Base-by-base conservation (phyloP, 2,888 invertebrate genomes). In the Ryuthela nishihirai region DNA sequence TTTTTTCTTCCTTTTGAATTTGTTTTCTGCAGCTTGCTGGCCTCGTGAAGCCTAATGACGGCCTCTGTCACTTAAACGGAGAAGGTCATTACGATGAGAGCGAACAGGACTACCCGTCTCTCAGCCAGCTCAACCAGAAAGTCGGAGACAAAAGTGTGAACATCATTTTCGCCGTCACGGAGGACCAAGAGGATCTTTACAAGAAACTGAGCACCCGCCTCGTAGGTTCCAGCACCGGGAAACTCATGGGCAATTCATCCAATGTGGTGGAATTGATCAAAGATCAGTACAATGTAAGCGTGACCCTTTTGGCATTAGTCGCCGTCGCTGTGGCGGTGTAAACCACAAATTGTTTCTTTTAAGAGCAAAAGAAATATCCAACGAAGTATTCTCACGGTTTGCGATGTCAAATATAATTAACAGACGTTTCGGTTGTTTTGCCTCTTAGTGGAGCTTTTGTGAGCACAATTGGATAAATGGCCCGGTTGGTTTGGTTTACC, bases 101-200 rank as follows among this genome's bases (percentile, higher is more conserved):
- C 0, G 73, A 83, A 4, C 89, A 89, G 77, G 99, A 99, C 74
- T 99, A 98, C 73, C 98, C 98, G 1, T 97, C 97, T 60, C 92
- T 99, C 64, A 93, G 95, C 10, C 97, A 98, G 77, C 73, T 80
- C 36, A 76, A 78, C 83, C 77, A 85, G 83, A 76, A 88, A 85
- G 53, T 78, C 23, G 90, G 90, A 71, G 85, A 95, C 72, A 88
- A 95, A 73, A 85, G 93, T 2, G 93, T 99, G 69, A 98, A 98
- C 75, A 82, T 99, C 39, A 99, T 99, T 69, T 98, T 97, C 79
- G 97, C 97, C 21, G 95, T 98, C 29, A 95, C 95, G 0, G 79
- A 83, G 47, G 85, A 87, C 68, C 93, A 93, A 74, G 82, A 87
- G 67, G 78, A 78, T 17, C 85, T 93, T 49, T 98, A 98, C 75